Conservation (phyloP, 2,797 vertebrate genomes). For the Hypotaenidia okinawae region DNA sequence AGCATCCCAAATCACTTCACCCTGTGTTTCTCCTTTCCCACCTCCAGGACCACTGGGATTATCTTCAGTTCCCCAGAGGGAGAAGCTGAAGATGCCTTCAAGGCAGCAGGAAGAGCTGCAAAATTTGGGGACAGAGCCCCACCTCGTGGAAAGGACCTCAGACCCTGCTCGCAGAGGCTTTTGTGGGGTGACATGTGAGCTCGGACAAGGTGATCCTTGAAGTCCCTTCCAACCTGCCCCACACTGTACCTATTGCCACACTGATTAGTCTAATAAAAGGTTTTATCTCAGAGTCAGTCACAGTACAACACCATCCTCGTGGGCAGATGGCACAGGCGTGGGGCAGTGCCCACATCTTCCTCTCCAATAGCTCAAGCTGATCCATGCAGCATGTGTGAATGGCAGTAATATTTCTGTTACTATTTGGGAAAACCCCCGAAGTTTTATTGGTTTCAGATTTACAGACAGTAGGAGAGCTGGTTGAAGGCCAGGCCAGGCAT, state of each 20-base stretch:
- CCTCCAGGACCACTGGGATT: not conserved
- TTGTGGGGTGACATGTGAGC: not conserved
- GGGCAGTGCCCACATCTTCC: not conserved
- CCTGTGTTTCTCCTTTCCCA: not conserved
- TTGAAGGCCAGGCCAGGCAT: not conserved
- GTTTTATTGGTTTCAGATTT: not conserved
- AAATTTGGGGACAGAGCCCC: conserved; percentile 2
- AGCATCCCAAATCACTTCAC: not conserved
- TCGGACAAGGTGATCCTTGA: too few species aligned
- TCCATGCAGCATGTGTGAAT: not conserved
- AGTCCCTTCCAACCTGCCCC: not conserved
- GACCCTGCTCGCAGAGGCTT: not conserved
- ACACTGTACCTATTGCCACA: not conserved
- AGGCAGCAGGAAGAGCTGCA: not conserved
- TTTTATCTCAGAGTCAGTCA: not conserved
- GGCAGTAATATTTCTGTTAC: not conserved
- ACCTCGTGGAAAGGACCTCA: not conserved
- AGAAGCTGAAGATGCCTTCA: not conserved
- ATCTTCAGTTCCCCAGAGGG: not conserved
- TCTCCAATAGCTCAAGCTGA: not conserved
- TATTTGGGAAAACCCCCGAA: not conserved
- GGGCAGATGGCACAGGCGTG: accelerated
- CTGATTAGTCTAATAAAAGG: not conserved
- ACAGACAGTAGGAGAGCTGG: not conserved
- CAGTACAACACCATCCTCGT: accelerated